phyloP scores from a whole-genome alignment of 2,888 invertebrate species.

The Hoplodrina ambigua region DNA sequence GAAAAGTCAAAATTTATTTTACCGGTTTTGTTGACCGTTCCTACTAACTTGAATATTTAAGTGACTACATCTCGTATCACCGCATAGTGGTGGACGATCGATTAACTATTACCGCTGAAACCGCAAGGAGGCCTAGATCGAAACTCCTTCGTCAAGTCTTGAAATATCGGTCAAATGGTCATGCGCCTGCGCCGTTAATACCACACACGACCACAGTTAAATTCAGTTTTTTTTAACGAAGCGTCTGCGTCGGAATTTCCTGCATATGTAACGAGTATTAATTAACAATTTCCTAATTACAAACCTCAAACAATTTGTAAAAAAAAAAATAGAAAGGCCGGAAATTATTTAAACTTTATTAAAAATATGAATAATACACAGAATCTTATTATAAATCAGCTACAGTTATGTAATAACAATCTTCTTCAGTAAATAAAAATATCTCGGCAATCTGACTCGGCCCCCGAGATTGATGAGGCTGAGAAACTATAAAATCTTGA shows the following conservation, averaged over 20 bases:
- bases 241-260: not conserved
- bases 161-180: constrained; percentile 38
- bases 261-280: not conserved
- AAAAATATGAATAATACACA: constrained; percentile 25
- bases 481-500: too few relatives aligned
- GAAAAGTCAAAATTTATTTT: too few relatives aligned
- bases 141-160: constrained; percentile 23
- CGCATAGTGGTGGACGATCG: constrained; percentile 12
- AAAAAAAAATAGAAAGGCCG: constrained; percentile 27
- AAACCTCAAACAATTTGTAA: constrained; percentile 1
- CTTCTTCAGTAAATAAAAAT: not conserved
- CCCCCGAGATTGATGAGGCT: too few relatives aligned
- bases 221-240: not conserved
- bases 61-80: not conserved
- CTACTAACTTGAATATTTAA: constrained; percentile 4
- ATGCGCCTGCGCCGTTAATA: constrained; percentile 22
- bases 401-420: not conserved
- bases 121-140: constrained; percentile 49
- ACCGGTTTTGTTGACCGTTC: not conserved
- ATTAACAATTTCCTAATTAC: not conserved
- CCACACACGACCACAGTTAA: not conserved
- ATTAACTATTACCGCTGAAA: constrained; percentile 18
- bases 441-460: not conserved
- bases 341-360: constrained; percentile 7
- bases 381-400: not conserved